These are phyloP conservation scores for Psix sp. DNA, from an alignment of 1,140 invertebrate genomes.

Conservation along the genomic window DNA sequence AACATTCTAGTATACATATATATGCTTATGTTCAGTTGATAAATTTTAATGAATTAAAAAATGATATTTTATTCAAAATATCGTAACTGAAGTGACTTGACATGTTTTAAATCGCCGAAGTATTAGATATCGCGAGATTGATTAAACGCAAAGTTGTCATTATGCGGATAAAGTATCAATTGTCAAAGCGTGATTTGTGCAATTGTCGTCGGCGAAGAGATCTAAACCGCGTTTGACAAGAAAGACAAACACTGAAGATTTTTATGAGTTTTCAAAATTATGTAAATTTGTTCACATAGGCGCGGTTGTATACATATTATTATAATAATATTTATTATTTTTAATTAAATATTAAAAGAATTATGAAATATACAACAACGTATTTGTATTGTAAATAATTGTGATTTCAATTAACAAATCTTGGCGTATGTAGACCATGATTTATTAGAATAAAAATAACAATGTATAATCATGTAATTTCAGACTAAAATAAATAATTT, in stretches of 20 bases:
- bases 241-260: not conserved
- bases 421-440: conserved; percentile 8
- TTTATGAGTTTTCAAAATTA: not conserved
- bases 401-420: conserved; percentile 27
- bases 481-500: conserved; percentile 4
- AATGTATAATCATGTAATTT: conserved; percentile 19
- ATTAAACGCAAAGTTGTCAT: no score
- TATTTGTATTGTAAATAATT: conserved; percentile 38
- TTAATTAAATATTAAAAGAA: no score
- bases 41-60: no score
- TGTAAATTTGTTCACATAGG: conserved; percentile 12
- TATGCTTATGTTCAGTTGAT: no score
- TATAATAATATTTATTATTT: conserved; percentile 53
- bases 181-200: conserved; percentile 21
- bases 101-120: no score
- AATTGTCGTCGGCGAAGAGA: conserved; percentile 7
- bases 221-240: not conserved
- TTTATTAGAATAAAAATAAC: conserved; percentile 20
- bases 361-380: no score
- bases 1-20: no score
- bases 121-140: not conserved
- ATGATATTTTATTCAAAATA: no score
- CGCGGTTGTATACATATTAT: conserved; percentile 46
- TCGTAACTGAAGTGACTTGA: no score
- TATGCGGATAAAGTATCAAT: not conserved